Evolutionary conservation across 2,888 invertebrate genomes (phyloP).

Genomic region (Platycheirus albimanus): DNA sequence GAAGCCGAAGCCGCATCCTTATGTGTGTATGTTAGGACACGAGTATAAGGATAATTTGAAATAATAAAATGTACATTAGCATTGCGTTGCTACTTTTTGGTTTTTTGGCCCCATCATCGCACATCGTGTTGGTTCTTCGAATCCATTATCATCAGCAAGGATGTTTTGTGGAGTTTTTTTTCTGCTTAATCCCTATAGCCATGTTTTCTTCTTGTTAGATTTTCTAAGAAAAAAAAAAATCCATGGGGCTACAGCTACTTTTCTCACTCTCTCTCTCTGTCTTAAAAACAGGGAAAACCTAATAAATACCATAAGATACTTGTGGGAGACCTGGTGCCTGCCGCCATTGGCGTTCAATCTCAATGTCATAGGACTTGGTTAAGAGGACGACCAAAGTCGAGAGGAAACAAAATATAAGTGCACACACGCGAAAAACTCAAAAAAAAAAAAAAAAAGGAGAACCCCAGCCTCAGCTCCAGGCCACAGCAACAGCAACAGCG

Average conservation of each 20-base stretch:
- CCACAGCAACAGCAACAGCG: conserved; percentile 24
- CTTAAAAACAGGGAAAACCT: neutral
- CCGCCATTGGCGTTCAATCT: conserved; percentile 14
- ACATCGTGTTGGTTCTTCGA: conserved; percentile 11
- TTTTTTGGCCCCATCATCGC: conserved; percentile 22
- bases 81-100: conserved; percentile 49
- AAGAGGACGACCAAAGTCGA: neutral
- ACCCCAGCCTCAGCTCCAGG: too few species aligned
- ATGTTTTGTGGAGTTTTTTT: neutral
- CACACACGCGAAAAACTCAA: conserved; percentile 13
- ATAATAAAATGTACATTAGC: conserved; percentile 71
- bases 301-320: conserved; percentile 28
- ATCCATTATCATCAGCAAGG: conserved; percentile 24
- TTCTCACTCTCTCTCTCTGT: neutral
- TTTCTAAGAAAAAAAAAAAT: neutral
- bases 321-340: neutral
- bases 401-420: conserved; percentile 15
- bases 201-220: neutral
- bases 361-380: neutral
- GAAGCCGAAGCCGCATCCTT: too few species aligned
- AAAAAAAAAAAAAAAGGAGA: too few species aligned
- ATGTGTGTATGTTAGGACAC: too few species aligned
- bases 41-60: conserved; percentile 60
- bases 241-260: neutral
- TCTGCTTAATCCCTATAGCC: neutral